phyloP scores from a whole-genome alignment of 2,888 invertebrate species.

The Noctua pronuba region DNA sequence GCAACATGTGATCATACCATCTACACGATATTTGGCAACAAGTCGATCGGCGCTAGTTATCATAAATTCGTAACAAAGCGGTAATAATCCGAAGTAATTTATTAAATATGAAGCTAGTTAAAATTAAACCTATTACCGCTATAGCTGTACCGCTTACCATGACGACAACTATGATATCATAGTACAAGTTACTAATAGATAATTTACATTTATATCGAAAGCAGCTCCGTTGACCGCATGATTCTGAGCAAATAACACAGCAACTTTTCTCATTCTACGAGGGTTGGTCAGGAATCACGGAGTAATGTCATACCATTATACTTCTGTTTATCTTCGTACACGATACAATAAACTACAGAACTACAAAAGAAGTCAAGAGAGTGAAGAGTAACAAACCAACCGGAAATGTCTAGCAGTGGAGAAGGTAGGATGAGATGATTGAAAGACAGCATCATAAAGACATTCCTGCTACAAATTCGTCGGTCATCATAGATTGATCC shows the following conservation, averaged over 20 bases:
- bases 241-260: background rate
- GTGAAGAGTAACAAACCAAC: background rate
- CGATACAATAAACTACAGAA: background rate
- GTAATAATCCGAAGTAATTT: conserved; percentile 29
- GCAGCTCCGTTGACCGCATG: background rate
- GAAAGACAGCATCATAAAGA: too few relatives aligned
- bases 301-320: background rate
- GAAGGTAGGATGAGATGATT: background rate
- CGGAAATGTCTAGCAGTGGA: background rate
- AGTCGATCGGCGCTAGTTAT: conserved; percentile 15
- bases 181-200: background rate
- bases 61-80: conserved; percentile 24
- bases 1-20: background rate
- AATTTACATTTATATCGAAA: background rate
- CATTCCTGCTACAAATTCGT: background rate
- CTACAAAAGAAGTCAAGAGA: too few relatives aligned
- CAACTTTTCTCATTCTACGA: background rate
- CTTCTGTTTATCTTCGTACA: background rate
- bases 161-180: conserved; percentile 46
- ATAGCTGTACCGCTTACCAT: conserved; percentile 11
- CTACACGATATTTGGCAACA: conserved; percentile 23
- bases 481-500: background rate
- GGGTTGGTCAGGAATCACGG: background rate
- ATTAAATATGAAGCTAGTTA: conserved; percentile 26
- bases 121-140: conserved; percentile 25